These are phyloP conservation scores for Emydura subglobosa DNA, from an alignment of 2,113 vertebrate species.

Conservation along the genomic window DNA sequence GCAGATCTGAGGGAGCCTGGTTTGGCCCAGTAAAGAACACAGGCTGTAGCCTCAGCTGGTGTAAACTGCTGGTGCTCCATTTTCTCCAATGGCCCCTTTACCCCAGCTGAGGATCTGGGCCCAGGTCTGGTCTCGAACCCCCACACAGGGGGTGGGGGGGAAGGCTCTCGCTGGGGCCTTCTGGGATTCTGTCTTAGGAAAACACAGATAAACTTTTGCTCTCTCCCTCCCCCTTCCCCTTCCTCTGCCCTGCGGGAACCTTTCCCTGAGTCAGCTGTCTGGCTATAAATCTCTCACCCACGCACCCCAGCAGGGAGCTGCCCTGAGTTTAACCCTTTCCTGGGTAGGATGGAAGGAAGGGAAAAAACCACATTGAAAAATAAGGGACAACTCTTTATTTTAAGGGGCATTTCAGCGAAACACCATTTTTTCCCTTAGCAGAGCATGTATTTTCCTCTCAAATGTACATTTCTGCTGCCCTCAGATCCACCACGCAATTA, in stretches of 20 bases:
- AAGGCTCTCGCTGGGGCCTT: background rate
- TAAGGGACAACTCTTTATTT: no score
- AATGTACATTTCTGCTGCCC: background rate
- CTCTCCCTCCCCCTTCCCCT: background rate
- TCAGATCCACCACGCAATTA: background rate
- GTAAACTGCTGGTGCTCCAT: background rate
- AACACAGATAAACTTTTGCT: conserved; percentile 8
- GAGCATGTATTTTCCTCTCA: background rate
- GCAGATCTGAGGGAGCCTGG: background rate
- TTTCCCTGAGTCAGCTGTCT: background rate
- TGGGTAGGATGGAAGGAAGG: background rate
- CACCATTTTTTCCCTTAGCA: background rate
- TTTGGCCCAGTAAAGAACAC: background rate
- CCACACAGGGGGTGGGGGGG: background rate
- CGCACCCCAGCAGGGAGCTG: background rate
- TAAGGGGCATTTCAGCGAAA: background rate
- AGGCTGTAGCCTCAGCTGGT: background rate
- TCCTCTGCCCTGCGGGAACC: background rate
- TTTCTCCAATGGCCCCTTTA: background rate
- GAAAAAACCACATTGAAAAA: background rate
- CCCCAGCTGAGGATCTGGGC: background rate
- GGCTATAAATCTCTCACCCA: conserved; percentile 3
- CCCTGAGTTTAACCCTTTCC: conserved; percentile 10
- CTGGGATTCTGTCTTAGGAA: background rate
- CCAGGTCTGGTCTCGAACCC: background rate